Evolutionary conservation across 2,888 invertebrate species (phyloP).

Genomic region (Anodontia alba): DNA sequence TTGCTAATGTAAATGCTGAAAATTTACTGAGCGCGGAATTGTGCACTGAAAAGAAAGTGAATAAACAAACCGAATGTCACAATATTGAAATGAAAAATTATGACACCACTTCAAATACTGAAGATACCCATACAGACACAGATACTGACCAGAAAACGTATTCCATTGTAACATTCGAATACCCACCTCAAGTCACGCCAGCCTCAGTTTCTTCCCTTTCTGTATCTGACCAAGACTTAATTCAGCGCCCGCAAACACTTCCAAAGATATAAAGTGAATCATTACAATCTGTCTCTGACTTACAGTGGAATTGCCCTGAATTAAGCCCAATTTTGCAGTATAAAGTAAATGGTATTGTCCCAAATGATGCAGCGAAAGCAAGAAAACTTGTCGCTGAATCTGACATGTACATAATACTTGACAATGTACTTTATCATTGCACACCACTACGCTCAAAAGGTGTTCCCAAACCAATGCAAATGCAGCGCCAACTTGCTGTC

Average conservation of each 20-base stretch:
- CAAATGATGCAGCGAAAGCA: conserved; percentile 26
- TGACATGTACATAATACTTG: conserved; percentile 26
- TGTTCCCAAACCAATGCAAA: neutral
- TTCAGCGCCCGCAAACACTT: neutral
- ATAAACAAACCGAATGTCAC: conserved; percentile 44
- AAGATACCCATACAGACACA: too few species aligned
- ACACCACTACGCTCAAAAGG: conserved; percentile 15
- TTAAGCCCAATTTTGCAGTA: conserved; percentile 30
- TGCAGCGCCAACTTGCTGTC: conserved; percentile 31
- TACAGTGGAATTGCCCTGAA: conserved; percentile 44
- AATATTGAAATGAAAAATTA: neutral
- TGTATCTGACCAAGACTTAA: conserved; percentile 22
- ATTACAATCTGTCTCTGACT: conserved; percentile 11
- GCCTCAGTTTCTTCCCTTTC: conserved; percentile 34
- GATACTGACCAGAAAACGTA: neutral
- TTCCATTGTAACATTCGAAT: neutral
- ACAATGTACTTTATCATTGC: conserved; percentile 44
- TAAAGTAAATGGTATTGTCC: conserved; percentile 18
- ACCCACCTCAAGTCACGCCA: neutral
- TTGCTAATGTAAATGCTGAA: conserved; percentile 33
- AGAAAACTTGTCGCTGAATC: conserved; percentile 23
- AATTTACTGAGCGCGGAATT: conserved; percentile 15
- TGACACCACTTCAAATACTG: neutral
- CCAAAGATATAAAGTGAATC: neutral
- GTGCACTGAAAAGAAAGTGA: conserved; percentile 57